phyloP scores from a whole-genome alignment of 2,797 vertebrate genomes.

The Sternotherus odoratus region DNA sequence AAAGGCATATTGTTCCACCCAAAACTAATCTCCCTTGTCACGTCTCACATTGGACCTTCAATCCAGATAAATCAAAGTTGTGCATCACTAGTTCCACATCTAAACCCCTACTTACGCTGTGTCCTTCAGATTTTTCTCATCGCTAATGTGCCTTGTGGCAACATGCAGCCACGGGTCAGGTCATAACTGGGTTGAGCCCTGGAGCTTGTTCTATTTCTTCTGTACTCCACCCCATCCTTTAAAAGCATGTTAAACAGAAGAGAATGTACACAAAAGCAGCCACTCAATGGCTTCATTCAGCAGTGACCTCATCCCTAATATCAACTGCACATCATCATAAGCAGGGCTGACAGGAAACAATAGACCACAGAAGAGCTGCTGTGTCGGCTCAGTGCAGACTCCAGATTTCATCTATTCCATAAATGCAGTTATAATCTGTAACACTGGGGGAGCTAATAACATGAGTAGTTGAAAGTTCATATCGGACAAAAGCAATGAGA shows the following conservation, averaged over 20 bases:
- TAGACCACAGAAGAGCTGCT: background rate
- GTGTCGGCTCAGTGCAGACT: background rate
- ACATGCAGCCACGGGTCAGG: background rate
- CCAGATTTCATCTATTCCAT: background rate
- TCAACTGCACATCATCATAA: background rate
- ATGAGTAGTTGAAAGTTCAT: background rate
- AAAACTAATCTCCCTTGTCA: background rate
- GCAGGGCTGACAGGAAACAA: background rate
- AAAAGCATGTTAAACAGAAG: constrained; percentile 1
- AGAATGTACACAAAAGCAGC: background rate
- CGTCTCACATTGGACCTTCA: background rate
- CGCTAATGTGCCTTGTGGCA: background rate
- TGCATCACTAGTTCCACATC: background rate
- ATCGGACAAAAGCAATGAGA: constrained; percentile 3
- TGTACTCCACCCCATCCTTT: background rate
- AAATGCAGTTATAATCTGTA: background rate
- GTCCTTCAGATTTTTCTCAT: background rate
- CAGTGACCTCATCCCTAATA: background rate
- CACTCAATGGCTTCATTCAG: constrained; percentile 5
- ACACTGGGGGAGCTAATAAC: accelerated
- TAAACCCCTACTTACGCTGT: background rate
- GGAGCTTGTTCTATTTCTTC: background rate
- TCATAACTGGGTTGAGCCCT: accelerated
- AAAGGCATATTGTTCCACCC: background rate
- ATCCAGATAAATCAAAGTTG: background rate